Percentiles rank a stretch among this genome's conserved stretches.
phyloP scores from a whole-genome alignment of 2,888 invertebrate genomes.

The Orgyia antiqua region DNA sequence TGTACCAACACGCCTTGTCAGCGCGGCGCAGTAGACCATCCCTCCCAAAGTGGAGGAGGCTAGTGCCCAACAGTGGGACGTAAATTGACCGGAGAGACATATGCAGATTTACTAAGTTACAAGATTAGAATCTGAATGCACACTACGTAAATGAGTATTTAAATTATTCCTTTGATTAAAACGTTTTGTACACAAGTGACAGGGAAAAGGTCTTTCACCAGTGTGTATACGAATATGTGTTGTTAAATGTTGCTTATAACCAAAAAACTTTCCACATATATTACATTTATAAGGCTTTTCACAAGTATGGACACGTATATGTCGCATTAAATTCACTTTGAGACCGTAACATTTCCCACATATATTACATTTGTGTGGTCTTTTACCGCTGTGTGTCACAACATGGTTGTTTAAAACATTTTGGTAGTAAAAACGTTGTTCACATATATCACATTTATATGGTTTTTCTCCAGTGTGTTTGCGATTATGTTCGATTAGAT shows the following conservation, averaged over 20 bases:
- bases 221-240: constrained; percentile 1
- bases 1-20: no score
- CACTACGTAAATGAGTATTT: neutral
- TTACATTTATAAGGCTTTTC: constrained; percentile 1
- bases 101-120: neutral
- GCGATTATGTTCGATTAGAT: neutral
- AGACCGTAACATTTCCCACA: constrained; percentile 1
- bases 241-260: neutral
- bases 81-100: neutral
- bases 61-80: no score
- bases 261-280: neutral
- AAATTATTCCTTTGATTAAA: neutral
- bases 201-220: neutral
- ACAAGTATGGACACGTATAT: neutral
- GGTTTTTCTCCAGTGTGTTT: constrained; percentile 4
- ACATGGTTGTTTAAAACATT: neutral
- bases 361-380: constrained; percentile 1
- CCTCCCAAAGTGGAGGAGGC: no score
- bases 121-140: neutral
- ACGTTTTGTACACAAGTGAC: neutral
- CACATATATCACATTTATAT: constrained; percentile 5
- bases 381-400: neutral
- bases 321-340: neutral
- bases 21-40: no score
- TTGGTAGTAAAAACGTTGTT: constrained; percentile 1